Evolutionary conservation across 2,113 vertebrate genomes (phyloP).

Genomic region (Ageneiosus marmoratus): DNA sequence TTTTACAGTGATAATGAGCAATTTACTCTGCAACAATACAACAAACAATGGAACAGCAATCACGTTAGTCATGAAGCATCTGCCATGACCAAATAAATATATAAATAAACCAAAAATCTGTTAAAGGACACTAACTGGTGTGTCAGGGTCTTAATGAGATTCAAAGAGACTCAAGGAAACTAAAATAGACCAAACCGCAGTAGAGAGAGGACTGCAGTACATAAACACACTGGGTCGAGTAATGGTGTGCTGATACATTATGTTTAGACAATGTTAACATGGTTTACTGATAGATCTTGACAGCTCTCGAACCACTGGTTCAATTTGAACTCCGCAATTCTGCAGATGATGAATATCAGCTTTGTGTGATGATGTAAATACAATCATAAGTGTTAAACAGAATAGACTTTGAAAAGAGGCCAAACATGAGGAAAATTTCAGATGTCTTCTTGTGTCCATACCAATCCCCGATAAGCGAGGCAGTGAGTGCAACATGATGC

Average conservation of each 20-base stretch:
- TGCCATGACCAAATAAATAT: conserved; percentile 2
- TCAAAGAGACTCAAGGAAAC: conserved; percentile 11
- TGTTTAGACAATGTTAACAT: not conserved
- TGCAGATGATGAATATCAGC: not conserved
- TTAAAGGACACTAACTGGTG: conserved; percentile 38
- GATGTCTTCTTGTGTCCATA: conserved; percentile 12
- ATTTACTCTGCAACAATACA: conserved; percentile 30
- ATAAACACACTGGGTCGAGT: not conserved
- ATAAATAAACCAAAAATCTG: conserved; percentile 41
- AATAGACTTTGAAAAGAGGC: not conserved
- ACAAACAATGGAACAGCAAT: conserved; percentile 21
- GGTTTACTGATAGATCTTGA: not conserved
- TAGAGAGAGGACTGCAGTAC: not conserved
- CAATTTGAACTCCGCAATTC: not conserved
- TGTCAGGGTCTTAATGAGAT: not conserved
- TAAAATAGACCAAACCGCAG: not conserved
- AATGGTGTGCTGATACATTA: not conserved
- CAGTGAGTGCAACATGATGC: conserved; percentile 41
- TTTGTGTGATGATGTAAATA: not conserved
- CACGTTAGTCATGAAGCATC: conserved; percentile 43
- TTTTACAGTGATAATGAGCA: conserved; percentile 13
- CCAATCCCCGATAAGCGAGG: not conserved
- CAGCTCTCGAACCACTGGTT: not conserved
- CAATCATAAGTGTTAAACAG: not conserved
- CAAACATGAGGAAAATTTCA: conserved; percentile 31